Evolutionary conservation across 2,888 invertebrate species (phyloP).

Genomic region (Horisme vitalbata): DNA sequence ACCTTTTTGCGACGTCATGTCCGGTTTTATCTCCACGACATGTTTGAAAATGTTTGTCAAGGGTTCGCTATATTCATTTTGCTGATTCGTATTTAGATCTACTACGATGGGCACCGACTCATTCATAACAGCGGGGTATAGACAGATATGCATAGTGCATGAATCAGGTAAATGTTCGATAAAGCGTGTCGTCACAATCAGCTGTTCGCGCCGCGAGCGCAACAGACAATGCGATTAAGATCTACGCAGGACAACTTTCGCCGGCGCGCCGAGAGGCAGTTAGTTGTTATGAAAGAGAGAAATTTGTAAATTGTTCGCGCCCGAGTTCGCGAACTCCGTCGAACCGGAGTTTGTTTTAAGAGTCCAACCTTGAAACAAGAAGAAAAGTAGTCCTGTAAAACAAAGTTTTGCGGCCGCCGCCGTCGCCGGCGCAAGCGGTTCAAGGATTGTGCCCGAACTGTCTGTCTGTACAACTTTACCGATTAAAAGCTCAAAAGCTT

Average conservation of each 20-base stretch:
- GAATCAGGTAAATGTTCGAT: conserved; percentile 67
- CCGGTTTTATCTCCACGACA: conserved; percentile 42
- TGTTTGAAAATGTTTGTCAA: conserved; percentile 41
- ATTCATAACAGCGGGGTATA: conserved; percentile 9
- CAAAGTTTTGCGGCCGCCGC: conserved; percentile 84
- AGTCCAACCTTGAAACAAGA: conserved; percentile 85
- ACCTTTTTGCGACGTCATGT: conserved; percentile 45
- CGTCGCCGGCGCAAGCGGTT: conserved; percentile 84
- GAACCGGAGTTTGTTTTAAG: conserved; percentile 84
- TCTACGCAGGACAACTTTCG: conserved; percentile 84
- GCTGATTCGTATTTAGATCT: conserved; percentile 20
- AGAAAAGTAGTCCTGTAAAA: conserved; percentile 85
- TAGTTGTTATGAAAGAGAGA: conserved; percentile 84
- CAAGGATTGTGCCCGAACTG: conserved; percentile 84
- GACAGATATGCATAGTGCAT: conserved; percentile 42
- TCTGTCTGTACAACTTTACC: conserved; percentile 84
- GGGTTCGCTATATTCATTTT: conserved; percentile 34
- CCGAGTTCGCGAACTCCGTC: conserved; percentile 84
- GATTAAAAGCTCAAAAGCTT: conserved; percentile 85
- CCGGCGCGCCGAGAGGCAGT: conserved; percentile 82
- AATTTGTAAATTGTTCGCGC: conserved; percentile 85
- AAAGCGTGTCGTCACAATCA: conserved; percentile 76
- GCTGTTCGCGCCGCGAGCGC: conserved; percentile 80
- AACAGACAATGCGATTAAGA: conserved; percentile 84
- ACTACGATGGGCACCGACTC: not conserved